phyloP scores from a whole-genome alignment of 2,113 vertebrate species.

The Lampris megalopsis region DNA sequence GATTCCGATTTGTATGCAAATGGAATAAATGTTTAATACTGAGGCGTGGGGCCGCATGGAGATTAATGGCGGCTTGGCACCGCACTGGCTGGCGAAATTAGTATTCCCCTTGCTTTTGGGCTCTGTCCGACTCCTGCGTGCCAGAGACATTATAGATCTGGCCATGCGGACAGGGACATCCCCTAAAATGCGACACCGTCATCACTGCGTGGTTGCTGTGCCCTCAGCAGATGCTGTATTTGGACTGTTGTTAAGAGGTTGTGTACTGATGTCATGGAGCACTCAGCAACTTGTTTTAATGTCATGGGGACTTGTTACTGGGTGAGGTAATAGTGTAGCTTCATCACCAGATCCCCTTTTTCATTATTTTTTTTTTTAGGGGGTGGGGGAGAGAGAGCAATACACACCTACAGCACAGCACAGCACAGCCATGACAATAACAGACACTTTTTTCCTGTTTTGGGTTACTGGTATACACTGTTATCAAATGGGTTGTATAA shows the following conservation, averaged over 20 bases:
- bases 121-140: constrained; percentile 55
- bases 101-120: constrained; percentile 50
- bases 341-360: constrained; percentile 3
- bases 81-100: constrained; percentile 55
- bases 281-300: constrained; percentile 11
- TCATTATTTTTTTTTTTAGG: constrained; percentile 1
- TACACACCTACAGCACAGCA: no score
- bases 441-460: constrained; percentile 9
- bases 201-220: constrained; percentile 39
- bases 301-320: background rate
- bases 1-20: constrained; percentile 72
- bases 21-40: constrained; percentile 68
- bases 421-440: background rate
- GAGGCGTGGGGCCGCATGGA: constrained; percentile 51
- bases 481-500: constrained; percentile 4
- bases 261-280: constrained; percentile 25
- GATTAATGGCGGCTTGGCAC: constrained; percentile 68
- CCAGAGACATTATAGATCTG: constrained; percentile 49
- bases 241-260: constrained; percentile 26
- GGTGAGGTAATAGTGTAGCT: background rate
- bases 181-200: constrained; percentile 45
- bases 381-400: no score
- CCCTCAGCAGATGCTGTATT: constrained; percentile 14
- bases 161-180: constrained; percentile 44
- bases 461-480: background rate